These are phyloP conservation scores for Erebia ligea DNA, from an alignment of 2,888 invertebrate genomes.

Conservation along the genomic window DNA sequence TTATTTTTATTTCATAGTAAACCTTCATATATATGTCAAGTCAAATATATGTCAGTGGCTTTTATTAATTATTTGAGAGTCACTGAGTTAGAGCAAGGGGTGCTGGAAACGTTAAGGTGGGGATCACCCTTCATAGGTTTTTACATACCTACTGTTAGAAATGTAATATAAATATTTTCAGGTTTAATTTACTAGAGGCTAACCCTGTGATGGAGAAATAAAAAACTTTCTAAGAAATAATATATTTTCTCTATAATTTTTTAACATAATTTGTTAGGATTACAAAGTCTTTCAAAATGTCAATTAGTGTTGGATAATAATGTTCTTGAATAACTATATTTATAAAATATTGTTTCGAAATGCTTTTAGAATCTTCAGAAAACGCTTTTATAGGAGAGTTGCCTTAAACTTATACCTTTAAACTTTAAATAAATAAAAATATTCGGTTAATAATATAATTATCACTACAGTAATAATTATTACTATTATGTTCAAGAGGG, in stretches of 20 bases:
- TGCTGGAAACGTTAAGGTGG: not conserved
- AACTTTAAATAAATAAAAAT: not conserved
- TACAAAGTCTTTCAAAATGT: constrained; percentile 5
- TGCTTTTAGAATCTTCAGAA: constrained; percentile 1
- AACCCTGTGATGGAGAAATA: constrained; percentile 36
- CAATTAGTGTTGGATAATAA: constrained; percentile 15
- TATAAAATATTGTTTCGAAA: not conserved
- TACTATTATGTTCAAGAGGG: no score
- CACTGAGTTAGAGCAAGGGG: not conserved
- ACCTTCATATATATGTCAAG: no score
- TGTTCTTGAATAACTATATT: not conserved
- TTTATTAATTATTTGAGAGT: no score
- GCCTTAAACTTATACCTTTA: not conserved
- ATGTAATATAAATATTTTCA: not conserved
- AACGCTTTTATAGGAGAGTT: constrained; percentile 3
- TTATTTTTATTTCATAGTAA: no score
- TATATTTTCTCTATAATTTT: constrained; percentile 3
- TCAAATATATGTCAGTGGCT: no score
- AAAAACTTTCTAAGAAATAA: constrained; percentile 2
- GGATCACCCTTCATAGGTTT: not conserved
- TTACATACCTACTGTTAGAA: not conserved
- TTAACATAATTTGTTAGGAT: not conserved
- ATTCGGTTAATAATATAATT: not conserved
- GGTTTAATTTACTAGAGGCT: constrained; percentile 32
- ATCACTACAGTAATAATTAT: no score